phyloP scores from a whole-genome alignment of 2,797 vertebrate genomes.

The Melanotaenia pygmaea region DNA sequence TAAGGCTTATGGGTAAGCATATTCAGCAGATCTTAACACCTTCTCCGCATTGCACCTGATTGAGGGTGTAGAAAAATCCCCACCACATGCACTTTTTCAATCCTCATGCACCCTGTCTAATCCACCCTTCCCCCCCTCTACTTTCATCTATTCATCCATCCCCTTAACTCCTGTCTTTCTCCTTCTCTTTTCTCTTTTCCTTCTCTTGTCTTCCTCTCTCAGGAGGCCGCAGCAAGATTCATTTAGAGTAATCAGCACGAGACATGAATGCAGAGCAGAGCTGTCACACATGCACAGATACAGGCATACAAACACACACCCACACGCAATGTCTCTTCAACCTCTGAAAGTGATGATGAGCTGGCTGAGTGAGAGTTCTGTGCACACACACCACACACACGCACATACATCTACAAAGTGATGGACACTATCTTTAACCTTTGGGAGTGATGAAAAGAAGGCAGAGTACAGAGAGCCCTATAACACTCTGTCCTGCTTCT shows the following conservation, averaged over 20 bases:
- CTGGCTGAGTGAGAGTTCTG: conserved; percentile 37
- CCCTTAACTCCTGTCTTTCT: conserved; percentile 51
- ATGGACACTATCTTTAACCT: conserved; percentile 71
- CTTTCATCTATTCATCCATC: conserved; percentile 72
- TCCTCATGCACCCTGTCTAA: conserved; percentile 71
- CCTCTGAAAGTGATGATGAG: conserved; percentile 67
- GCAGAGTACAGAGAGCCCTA: conserved; percentile 57
- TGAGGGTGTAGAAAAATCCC: conserved; percentile 58
- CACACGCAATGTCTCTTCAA: conserved; percentile 61
- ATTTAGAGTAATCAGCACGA: conserved; percentile 78
- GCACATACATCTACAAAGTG: conserved; percentile 31
- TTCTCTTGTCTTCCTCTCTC: conserved; percentile 38
- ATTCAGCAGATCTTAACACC: conserved; percentile 82
- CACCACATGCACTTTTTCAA: conserved; percentile 75
- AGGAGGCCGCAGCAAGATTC: conserved; percentile 70
- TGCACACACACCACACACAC: not conserved
- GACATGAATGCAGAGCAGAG: conserved; percentile 78
- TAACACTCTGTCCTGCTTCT: conserved; percentile 47
- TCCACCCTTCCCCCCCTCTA: conserved; percentile 59
- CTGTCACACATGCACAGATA: conserved; percentile 47
- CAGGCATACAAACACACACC: conserved; percentile 38
- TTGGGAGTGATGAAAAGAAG: conserved; percentile 69
- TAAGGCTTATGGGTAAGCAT: conserved; percentile 77
- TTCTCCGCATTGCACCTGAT: conserved; percentile 81
- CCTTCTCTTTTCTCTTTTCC: conserved; percentile 18